A percentile compares a stretch with the other conserved stretches of the same genome.
Conservation (phyloP, 2,797 vertebrate genomes). For the Artibeus jamaicensis region DNA sequence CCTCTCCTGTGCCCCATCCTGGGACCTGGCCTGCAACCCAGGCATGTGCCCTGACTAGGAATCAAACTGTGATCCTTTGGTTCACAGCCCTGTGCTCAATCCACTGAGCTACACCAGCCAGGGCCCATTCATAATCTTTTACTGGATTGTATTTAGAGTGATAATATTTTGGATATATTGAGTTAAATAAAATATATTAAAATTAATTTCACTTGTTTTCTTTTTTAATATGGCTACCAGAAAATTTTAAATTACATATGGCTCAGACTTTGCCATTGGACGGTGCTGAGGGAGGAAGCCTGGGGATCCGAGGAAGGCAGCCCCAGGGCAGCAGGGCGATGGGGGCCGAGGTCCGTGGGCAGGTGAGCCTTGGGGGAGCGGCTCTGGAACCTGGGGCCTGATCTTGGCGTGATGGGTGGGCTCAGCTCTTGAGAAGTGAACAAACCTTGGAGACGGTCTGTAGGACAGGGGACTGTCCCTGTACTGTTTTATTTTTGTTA, state of each 20-base stretch:
- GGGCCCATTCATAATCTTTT: background rate
- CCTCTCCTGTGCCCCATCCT: too few species aligned
- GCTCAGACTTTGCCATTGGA: background rate
- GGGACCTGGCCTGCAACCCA: too few species aligned
- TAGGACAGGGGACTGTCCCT: background rate
- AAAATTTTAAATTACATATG: background rate
- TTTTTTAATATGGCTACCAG: background rate
- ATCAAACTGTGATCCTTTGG: too few species aligned
- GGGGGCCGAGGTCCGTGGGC: fast-evolving
- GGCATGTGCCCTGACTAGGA: too few species aligned
- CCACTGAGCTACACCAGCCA: too few species aligned
- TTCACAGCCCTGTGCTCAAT: too few species aligned
- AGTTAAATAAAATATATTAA: background rate
- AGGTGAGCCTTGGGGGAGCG: fast-evolving
- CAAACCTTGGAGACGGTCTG: background rate
- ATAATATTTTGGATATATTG: background rate
- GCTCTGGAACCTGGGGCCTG: background rate
- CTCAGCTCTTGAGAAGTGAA: too few species aligned
- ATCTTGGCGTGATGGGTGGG: fast-evolving
- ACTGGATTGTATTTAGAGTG: background rate
- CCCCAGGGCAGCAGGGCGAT: background rate
- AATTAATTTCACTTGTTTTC: background rate
- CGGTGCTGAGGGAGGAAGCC: background rate
- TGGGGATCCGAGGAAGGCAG: background rate
- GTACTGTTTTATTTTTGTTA: background rate